Conservation (phyloP, 2,113 vertebrate genomes). For the Chaetura pelagica region DNA sequence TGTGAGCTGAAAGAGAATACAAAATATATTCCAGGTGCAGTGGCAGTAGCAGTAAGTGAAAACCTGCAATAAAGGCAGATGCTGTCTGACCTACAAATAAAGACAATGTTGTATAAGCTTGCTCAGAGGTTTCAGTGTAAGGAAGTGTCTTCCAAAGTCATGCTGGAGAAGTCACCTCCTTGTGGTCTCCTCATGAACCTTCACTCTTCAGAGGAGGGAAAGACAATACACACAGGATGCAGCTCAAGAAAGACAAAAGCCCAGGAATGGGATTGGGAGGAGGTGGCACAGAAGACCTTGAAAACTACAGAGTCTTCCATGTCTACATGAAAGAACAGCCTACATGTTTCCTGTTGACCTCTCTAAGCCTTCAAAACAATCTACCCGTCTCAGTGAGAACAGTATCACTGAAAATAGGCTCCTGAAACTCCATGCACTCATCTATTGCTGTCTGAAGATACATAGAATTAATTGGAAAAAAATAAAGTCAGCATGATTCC, state of each 20-base stretch:
- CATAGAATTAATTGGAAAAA: not conserved
- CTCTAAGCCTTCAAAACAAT: not conserved
- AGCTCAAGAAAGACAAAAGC: not conserved
- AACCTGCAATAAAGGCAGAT: conserved; percentile 21
- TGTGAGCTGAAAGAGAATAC: conserved; percentile 14
- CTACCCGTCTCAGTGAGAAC: not conserved
- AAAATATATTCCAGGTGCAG: conserved; percentile 16
- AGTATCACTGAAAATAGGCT: not conserved
- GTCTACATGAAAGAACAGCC: not conserved
- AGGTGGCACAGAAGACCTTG: not conserved
- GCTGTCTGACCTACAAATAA: conserved; percentile 20
- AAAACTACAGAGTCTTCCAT: not conserved
- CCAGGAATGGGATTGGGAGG: not conserved
- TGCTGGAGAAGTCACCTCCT: not conserved
- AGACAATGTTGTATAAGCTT: not conserved
- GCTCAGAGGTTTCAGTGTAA: not conserved
- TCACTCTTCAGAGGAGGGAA: conserved; percentile 7
- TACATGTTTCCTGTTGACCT: not conserved
- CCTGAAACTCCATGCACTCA: not conserved
- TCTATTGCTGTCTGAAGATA: not conserved
- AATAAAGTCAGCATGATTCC: not conserved
- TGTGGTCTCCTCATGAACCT: not conserved
- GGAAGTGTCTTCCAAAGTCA: not conserved
- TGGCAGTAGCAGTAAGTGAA: not conserved
- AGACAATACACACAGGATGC: not conserved